Base-by-base conservation (phyloP, 2,888 invertebrate species). In the Cosmia trapezina region DNA sequence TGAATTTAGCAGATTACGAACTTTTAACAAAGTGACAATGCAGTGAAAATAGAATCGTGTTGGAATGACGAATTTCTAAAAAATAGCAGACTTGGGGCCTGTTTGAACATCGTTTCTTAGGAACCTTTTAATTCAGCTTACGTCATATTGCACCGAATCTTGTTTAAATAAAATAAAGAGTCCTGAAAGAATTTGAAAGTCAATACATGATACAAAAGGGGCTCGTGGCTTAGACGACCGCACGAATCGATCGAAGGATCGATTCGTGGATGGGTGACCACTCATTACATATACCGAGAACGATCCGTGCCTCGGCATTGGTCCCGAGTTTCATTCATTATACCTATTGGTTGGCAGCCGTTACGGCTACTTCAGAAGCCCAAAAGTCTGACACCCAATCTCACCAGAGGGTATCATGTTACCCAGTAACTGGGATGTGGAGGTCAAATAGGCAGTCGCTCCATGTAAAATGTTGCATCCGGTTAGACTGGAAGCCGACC, bases 41-140 rank as follows among this genome's bases (percentile, higher is more conserved):
- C n/a, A n/a, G n/a, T n/a, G n/a, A n/a, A n/a, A n/a, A n/a, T n/a
- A n/a, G n/a, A n/a, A n/a, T n/a, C n/a, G n/a, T n/a, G n/a, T n/a
- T n/a, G n/a, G n/a, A n/a, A n/a, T n/a, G n/a, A n/a, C n/a, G n/a
- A n/a, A n/a, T n/a, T n/a, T n/a, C n/a, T n/a, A n/a, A n/a, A n/a
- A n/a, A n/a, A n/a, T n/a, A n/a, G n/a, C n/a, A n/a, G n/a, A n/a
- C n/a, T n/a, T n/a, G n/a, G n/a, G n/a, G 47, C 49, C 41, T 43
- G 45, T 53, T 54, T 47, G 61, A 37, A 47, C 57, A 22, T 54
- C 19, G 41, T 22, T 57, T 71, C 64, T 51, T 22, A 8, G 11
- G 4, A 60, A 37, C 19, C 28, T 47, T 59, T 45, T 19, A n/a
- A 76, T 62, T 45, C 12, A 33, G 14, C 9, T 53, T 33, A 78